These are phyloP conservation scores for Brachionus koreanus DNA, from an alignment of 1,140 invertebrate species.

Conservation along the genomic window DNA sequence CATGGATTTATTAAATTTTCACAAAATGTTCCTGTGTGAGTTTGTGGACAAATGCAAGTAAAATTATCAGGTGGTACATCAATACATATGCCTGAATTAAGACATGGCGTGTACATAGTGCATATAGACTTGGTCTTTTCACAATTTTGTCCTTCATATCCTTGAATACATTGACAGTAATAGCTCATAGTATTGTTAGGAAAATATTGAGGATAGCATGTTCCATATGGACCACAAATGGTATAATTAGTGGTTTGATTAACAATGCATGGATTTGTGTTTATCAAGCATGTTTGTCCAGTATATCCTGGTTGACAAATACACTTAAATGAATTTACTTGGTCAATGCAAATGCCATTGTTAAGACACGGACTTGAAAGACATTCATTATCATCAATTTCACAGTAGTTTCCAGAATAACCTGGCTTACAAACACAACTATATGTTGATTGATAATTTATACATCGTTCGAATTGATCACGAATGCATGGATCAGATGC, in stretches of 20 bases:
- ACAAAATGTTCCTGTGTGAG: slow-evolving; percentile 55
- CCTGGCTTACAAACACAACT: slow-evolving; percentile 34
- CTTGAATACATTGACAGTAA: slow-evolving; percentile 49
- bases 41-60: slow-evolving; percentile 52
- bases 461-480: slow-evolving; percentile 72
- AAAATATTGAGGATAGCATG: slow-evolving; percentile 37
- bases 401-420: slow-evolving; percentile 49
- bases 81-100: slow-evolving; percentile 54
- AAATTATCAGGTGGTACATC: slow-evolving; percentile 59
- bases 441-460: slow-evolving; percentile 74
- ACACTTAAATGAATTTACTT: slow-evolving; percentile 53
- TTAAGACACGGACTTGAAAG: slow-evolving; percentile 78
- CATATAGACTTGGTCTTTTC: slow-evolving; percentile 45
- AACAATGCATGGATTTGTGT: not conserved
- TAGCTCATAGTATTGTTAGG: not conserved
- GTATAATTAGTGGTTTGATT: not conserved
- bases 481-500: slow-evolving; percentile 48
- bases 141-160: slow-evolving; percentile 49
- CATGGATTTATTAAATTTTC: slow-evolving; percentile 32
- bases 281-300: slow-evolving; percentile 46
- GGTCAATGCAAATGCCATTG: slow-evolving; percentile 74
- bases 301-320: slow-evolving; percentile 49
- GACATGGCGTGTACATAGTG: slow-evolving; percentile 58
- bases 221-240: not conserved
- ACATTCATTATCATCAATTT: slow-evolving; percentile 68